Conservation (phyloP, 2,113 vertebrate species). For the Corythornis vintsioides region DNA sequence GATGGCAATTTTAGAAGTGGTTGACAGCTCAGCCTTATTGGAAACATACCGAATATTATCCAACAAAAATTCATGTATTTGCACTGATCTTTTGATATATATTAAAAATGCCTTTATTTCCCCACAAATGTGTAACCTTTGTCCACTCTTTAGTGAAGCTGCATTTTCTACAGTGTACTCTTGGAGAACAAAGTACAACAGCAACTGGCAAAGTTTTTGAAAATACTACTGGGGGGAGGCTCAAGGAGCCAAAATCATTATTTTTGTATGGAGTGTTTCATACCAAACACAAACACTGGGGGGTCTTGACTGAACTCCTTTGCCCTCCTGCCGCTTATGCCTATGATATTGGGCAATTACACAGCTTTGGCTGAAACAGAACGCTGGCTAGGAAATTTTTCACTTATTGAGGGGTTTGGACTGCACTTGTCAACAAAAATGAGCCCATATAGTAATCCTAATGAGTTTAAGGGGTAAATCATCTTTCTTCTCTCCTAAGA, state of each 20-base stretch:
- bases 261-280: slow-evolving; percentile 70
- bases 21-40: background rate
- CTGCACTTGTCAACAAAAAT: slow-evolving; percentile 31
- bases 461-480: slow-evolving; percentile 27
- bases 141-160: slow-evolving; percentile 34
- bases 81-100: background rate
- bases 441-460: background rate
- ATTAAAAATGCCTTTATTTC: background rate
- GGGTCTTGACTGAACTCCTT: slow-evolving; percentile 62
- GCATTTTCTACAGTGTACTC: slow-evolving; percentile 37
- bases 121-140: slow-evolving; percentile 31
- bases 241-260: slow-evolving; percentile 72
- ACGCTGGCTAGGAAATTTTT: slow-evolving; percentile 35
- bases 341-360: slow-evolving; percentile 66
- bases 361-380: slow-evolving; percentile 49
- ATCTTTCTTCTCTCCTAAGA: background rate
- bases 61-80: background rate
- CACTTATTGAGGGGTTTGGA: slow-evolving; percentile 24
- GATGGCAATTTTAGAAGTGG: background rate
- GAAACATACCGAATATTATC: background rate
- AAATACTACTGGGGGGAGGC: slow-evolving; percentile 35
- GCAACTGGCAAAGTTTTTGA: slow-evolving; percentile 61
- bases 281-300: slow-evolving; percentile 68
- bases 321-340: slow-evolving; percentile 57
- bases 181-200: slow-evolving; percentile 59